Evolutionary conservation across 2,888 invertebrate species (phyloP).

Genomic region (Hecatera dysodea): DNA sequence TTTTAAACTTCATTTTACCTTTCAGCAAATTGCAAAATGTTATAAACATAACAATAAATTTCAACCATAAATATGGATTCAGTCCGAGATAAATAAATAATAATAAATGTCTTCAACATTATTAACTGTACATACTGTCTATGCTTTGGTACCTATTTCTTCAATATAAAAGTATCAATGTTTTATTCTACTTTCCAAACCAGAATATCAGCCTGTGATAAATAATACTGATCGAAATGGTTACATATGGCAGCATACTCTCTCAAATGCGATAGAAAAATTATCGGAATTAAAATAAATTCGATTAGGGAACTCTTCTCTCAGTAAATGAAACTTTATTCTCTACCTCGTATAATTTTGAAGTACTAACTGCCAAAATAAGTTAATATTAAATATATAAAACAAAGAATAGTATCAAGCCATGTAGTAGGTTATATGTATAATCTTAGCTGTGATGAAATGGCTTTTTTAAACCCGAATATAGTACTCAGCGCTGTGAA

Average conservation of each 20-base stretch:
- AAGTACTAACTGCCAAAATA: not conserved
- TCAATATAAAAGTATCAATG: slow-evolving; percentile 13
- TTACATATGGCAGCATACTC: slow-evolving; percentile 26
- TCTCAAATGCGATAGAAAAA: not conserved
- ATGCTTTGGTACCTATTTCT: slow-evolving; percentile 31
- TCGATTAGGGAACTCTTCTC: not conserved
- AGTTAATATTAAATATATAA: no score
- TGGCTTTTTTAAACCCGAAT: not conserved
- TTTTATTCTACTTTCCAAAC: not conserved
- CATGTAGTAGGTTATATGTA: no score
- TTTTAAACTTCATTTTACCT: slow-evolving; percentile 32
- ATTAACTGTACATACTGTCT: slow-evolving; percentile 19
- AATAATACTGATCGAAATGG: slow-evolving; percentile 50
- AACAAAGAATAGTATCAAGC: no score
- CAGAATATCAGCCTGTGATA: slow-evolving; percentile 12
- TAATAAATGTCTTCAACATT: slow-evolving; percentile 24
- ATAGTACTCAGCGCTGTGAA: not conserved
- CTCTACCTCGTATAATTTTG: slow-evolving; percentile 8
- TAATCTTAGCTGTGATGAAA: not conserved
- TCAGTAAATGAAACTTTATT: not conserved
- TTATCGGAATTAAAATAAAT: not conserved
- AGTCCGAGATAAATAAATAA: no score
- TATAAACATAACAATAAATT: slow-evolving; percentile 30
- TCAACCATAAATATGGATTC: no score
- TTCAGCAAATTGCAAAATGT: slow-evolving; percentile 39